Percentiles rank a stretch among this genome's conserved stretches.
These are phyloP conservation scores for Enoplolaimus lenunculus DNA, from an alignment of 2,888 invertebrate species.

Conservation along the genomic window DNA sequence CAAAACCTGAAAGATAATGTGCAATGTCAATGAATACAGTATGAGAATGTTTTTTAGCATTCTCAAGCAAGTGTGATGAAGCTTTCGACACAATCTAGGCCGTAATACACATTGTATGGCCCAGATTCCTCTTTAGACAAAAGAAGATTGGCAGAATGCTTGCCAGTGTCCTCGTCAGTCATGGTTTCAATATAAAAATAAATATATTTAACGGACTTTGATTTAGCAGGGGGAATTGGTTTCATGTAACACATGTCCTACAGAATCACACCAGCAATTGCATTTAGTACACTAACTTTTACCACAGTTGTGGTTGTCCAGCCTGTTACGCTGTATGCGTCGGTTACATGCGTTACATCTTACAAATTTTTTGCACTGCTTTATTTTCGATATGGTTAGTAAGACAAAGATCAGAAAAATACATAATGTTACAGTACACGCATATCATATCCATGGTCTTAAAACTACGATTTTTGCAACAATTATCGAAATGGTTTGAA, in stretches of 20 bases:
- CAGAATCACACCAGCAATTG: neutral
- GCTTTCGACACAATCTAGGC: neutral
- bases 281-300: neutral
- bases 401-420: too few relatives aligned
- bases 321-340: neutral
- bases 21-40: constrained; percentile 23
- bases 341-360: neutral
- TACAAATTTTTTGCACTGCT: neutral
- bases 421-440: too few relatives aligned
- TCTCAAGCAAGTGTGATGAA: neutral
- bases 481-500: too few relatives aligned
- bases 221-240: neutral
- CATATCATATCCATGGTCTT: too few relatives aligned
- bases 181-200: constrained; percentile 2
- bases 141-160: neutral
- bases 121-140: neutral
- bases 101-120: neutral
- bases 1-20: constrained; percentile 23
- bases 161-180: neutral
- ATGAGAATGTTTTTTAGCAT: too few relatives aligned
- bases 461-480: too few relatives aligned
- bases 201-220: neutral
- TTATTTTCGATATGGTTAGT: too few relatives aligned
- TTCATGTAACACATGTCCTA: neutral
- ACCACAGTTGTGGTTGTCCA: constrained; percentile 7